phyloP scores from a whole-genome alignment of 1,140 invertebrate genomes.

The Drosophila orena region DNA sequence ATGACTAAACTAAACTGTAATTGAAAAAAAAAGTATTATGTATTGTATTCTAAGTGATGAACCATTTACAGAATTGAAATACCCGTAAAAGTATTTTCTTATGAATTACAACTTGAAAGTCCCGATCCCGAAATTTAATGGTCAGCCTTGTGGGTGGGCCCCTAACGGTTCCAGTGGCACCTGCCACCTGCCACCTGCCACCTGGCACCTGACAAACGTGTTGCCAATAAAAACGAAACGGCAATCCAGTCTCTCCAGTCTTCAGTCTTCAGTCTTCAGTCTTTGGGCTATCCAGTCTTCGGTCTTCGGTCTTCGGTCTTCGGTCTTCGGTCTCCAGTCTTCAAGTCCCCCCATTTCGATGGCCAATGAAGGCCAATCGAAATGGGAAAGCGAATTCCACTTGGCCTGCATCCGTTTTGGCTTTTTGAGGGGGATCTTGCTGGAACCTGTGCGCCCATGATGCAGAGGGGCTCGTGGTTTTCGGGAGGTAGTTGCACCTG shows the following conservation, averaged over 20 bases:
- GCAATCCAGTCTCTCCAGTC: constrained; percentile 40
- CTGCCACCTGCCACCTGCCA: constrained; percentile 28
- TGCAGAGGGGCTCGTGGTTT: constrained; percentile 1
- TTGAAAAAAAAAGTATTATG: background rate
- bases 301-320: background rate
- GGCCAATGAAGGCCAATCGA: constrained; percentile 31
- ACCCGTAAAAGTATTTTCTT: background rate
- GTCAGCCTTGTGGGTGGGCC: constrained; percentile 31
- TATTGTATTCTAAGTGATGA: background rate
- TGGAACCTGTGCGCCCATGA: constrained; percentile 20
- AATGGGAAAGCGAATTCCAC: constrained; percentile 78
- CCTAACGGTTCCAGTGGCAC: constrained; percentile 42
- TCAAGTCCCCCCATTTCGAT: background rate
- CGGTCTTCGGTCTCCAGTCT: background rate
- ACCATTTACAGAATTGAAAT: too few species aligned
- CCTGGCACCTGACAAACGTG: constrained; percentile 56
- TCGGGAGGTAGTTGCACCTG: constrained; percentile 6
- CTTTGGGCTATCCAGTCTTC: background rate
- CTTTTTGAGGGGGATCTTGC: constrained; percentile 26
- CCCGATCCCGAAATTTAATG: background rate
- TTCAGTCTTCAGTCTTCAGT: background rate
- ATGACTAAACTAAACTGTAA: constrained; percentile 85
- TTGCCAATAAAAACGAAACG: constrained; percentile 79
- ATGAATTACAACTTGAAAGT: too few species aligned
- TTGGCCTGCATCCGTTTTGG: constrained; percentile 46